Conservation (phyloP, 2,888 invertebrate species). For the Gastracanthus pulcherrimus region DNA sequence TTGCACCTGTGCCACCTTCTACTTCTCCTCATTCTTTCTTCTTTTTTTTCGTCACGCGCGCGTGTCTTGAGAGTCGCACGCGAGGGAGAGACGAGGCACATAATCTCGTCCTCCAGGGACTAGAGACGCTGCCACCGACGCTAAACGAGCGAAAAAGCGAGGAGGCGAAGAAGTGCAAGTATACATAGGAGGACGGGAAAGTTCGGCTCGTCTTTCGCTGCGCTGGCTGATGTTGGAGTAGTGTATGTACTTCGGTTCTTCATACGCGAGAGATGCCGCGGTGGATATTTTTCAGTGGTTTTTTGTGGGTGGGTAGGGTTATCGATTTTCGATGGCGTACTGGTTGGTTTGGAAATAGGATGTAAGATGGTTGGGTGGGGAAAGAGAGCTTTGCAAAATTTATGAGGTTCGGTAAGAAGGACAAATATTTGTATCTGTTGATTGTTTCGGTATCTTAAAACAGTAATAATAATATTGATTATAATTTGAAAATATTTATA, state of each 20-base stretch:
- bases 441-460: too few relatives aligned
- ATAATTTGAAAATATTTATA: too few relatives aligned
- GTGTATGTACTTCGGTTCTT: not conserved
- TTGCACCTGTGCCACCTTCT: constrained; percentile 8
- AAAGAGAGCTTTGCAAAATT: not conserved
- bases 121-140: not conserved
- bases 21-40: not conserved
- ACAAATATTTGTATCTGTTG: too few relatives aligned
- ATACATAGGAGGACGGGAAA: too few relatives aligned
- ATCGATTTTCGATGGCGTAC: not conserved
- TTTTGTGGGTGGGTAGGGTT: not conserved
- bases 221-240: too few relatives aligned
- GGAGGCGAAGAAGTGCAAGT: not conserved
- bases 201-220: not conserved
- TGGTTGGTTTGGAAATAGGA: not conserved
- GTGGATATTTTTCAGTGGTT: not conserved
- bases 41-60: not conserved
- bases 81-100: not conserved
- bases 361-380: not conserved
- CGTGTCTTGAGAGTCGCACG: not conserved
- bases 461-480: too few relatives aligned
- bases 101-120: constrained; percentile 8
- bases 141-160: not conserved
- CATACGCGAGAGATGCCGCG: not conserved
- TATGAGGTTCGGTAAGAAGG: too few relatives aligned